These are phyloP conservation scores for Lasioglossum calceatum DNA, from an alignment of 2,888 invertebrate species.

Conservation along the genomic window DNA sequence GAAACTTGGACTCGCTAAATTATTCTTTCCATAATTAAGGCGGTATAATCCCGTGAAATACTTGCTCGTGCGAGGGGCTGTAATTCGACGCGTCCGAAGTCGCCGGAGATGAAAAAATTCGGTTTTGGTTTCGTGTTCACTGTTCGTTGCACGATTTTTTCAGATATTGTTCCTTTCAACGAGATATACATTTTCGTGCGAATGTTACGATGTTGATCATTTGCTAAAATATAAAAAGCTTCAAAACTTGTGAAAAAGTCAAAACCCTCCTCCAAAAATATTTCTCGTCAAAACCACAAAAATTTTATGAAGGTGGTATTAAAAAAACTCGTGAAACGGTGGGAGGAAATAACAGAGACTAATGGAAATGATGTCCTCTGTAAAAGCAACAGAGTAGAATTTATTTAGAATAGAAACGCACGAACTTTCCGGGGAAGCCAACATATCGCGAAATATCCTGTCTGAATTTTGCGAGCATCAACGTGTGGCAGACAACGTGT, in stretches of 20 bases:
- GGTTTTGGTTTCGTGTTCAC: background rate
- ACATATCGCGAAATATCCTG: background rate
- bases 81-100: background rate
- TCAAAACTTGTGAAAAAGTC: no score
- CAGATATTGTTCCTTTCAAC: background rate
- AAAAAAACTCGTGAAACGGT: no score
- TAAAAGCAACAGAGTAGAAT: no score
- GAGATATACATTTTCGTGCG: background rate
- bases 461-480: background rate
- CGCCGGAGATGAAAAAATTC: background rate
- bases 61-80: background rate
- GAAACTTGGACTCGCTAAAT: constrained; percentile 60
- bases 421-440: no score
- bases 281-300: no score
- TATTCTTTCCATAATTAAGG: constrained; percentile 55
- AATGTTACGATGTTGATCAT: background rate
- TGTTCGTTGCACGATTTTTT: background rate
- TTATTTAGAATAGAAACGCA: no score
- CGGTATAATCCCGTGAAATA: constrained; percentile 59
- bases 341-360: no score
- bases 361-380: no score
- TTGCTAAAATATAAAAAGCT: background rate
- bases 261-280: no score
- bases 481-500: background rate
- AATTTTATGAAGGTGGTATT: no score